Conservation (phyloP, 1,140 invertebrate species). For the Heliconius nattereri region DNA sequence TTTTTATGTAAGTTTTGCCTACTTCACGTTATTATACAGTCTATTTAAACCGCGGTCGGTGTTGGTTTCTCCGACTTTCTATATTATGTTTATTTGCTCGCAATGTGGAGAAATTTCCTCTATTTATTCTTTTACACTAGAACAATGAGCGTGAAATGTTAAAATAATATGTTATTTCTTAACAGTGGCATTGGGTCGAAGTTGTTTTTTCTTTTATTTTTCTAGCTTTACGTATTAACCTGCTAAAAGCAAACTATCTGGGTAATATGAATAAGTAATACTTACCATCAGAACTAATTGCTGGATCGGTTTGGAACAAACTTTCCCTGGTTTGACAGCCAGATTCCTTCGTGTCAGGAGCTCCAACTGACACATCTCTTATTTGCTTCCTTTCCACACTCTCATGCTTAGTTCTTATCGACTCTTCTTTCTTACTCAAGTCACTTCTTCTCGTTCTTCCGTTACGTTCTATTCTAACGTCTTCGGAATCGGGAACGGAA, state of each 20-base stretch:
- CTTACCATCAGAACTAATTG: slow-evolving; percentile 71
- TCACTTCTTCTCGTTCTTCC: slow-evolving; percentile 67
- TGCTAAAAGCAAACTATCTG: neutral
- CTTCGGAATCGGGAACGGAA: slow-evolving; percentile 54
- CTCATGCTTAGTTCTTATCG: slow-evolving; percentile 59
- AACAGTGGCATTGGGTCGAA: no score
- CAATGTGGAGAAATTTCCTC: no score
- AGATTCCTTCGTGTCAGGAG: slow-evolving; percentile 87
- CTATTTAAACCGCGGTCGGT: neutral
- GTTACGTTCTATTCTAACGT: slow-evolving; percentile 65
- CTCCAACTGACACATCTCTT: slow-evolving; percentile 69
- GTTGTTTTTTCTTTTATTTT: neutral
- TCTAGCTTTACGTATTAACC: neutral
- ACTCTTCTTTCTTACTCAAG: slow-evolving; percentile 68
- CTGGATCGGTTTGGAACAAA: slow-evolving; percentile 82
- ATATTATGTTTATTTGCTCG: no score
- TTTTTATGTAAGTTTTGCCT: neutral
- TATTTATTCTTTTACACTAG: no score
- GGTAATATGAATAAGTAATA: neutral
- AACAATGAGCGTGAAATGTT: no score
- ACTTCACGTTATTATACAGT: neutral
- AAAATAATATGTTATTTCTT: no score
- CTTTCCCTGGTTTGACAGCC: slow-evolving; percentile 91
- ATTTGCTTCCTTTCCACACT: slow-evolving; percentile 65
- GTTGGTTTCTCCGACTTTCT: neutral